Evolutionary conservation across 2,797 vertebrate species (phyloP).

Genomic region (Pantherophis vulpinus): DNA sequence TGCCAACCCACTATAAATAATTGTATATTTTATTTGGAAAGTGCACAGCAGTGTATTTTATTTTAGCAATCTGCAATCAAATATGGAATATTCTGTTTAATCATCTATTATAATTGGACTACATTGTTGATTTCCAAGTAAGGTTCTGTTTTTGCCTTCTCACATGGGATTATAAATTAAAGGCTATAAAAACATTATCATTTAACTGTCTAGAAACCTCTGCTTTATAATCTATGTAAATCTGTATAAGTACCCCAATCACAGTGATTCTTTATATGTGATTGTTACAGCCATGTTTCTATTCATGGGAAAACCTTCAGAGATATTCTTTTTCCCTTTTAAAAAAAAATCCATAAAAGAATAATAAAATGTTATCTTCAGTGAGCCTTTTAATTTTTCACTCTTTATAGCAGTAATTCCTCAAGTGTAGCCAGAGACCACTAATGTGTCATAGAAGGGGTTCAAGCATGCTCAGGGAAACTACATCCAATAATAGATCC

Average conservation of each 20-base stretch:
- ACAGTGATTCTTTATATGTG: not conserved
- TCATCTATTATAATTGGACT: conserved; percentile 20
- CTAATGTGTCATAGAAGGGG: not conserved
- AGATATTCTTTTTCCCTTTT: conserved; percentile 33
- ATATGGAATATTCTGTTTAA: not conserved
- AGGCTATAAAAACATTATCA: conserved; percentile 24
- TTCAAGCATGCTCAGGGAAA: not conserved
- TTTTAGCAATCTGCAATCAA: conserved; percentile 14
- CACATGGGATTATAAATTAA: not conserved
- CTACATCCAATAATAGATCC: not conserved
- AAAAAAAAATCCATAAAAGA: conserved; percentile 18
- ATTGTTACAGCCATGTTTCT: conserved; percentile 31
- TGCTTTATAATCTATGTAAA: not conserved
- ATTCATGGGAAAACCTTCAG: conserved; percentile 15
- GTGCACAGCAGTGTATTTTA: conserved; percentile 5
- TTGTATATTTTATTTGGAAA: conserved; percentile 5
- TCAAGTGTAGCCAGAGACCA: not conserved
- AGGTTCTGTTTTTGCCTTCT: not conserved
- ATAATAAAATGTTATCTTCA: conserved; percentile 34
- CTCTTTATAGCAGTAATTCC: conserved; percentile 28
- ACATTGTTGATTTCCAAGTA: conserved; percentile 9
- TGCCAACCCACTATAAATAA: not conserved
- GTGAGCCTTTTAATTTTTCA: conserved; percentile 43
- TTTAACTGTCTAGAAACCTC: conserved; percentile 7
- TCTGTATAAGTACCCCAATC: not conserved